Base-by-base conservation (phyloP, 2,888 invertebrate species). In the Heliconius ethilla region DNA sequence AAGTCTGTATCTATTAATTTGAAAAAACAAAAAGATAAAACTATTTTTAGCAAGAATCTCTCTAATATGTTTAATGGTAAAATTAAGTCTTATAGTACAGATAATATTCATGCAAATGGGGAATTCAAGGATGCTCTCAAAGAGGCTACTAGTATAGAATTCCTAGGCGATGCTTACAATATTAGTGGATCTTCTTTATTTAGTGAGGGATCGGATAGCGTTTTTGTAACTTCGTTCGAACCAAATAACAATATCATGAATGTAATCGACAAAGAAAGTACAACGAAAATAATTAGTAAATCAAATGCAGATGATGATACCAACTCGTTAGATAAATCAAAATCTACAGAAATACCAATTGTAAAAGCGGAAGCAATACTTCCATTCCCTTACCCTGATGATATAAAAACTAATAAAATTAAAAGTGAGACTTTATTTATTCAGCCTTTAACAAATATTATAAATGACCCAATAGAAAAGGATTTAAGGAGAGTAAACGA, bases 61-160 rank as follows among this genome's bases (percentile, higher is more conserved):
- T 89, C 89, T 70, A 89, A 88, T 40, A 85, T 90, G 75, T 92
- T 87, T 78, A 91, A 92, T 70, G 93, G 93, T n/a, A 94, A 91
- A 88, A 90, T 90, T 51, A 94, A 94, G 82, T 88, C 93, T 10
- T 91, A 88, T 70, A 94, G 94, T 85, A 85, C 89, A 86, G 94
- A 95, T 79, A 90, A 93, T 84, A 83, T 95, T 13, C 88, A 88
- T 82, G 83, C 81, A 62, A 86, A 86, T 55, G 84, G 85, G 15
- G 87, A 88, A 81, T 92, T 89, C 78, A 86, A 88, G 84, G 87
- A 91, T 74, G 87, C 85, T 69, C 83, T 94, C 66, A 89, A 89
- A 82, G 94, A 94, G 83, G 88, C 94, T 82, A 92, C 91, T 79
- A 94, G 94, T 84, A 87, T 93, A 81, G 93, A 94, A 75, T 89